Evolutionary conservation across 2,797 vertebrate species (phyloP).

Genomic region (Alectoris magna): DNA sequence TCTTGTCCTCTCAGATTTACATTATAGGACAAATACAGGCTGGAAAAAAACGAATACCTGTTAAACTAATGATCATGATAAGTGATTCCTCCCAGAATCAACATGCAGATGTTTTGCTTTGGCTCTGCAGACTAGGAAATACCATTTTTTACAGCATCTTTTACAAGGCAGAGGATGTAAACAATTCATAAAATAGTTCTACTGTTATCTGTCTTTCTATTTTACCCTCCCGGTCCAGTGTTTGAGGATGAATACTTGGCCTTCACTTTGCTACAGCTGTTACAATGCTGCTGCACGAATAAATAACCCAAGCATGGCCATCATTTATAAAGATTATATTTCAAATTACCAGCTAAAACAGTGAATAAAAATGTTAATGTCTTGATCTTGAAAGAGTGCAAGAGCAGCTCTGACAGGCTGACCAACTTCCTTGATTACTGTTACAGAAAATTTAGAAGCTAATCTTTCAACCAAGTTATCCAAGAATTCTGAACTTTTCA

Average conservation of each 20-base stretch:
- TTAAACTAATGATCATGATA: background rate
- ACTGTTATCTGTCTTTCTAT: background rate
- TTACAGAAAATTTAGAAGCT: slow-evolving; percentile 32
- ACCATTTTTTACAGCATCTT: background rate
- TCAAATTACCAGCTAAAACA: slow-evolving; percentile 35
- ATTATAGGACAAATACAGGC: background rate
- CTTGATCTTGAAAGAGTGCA: background rate
- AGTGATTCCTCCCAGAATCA: background rate
- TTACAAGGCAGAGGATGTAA: background rate
- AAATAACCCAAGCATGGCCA: slow-evolving; percentile 26
- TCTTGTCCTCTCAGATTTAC: background rate
- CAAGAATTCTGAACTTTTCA: slow-evolving; percentile 59
- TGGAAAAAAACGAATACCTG: background rate
- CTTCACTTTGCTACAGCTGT: slow-evolving; percentile 13
- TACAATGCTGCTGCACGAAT: background rate
- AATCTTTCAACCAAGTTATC: slow-evolving; percentile 44
- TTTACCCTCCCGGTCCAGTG: background rate
- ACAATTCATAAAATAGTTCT: background rate
- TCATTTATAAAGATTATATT: slow-evolving; percentile 22
- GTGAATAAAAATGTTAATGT: background rate
- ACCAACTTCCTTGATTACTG: background rate
- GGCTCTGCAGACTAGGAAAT: background rate
- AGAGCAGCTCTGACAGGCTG: background rate
- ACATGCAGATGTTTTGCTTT: background rate
- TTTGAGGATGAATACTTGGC: slow-evolving; percentile 22